phyloP scores from a whole-genome alignment of 2,888 invertebrate species.

The Lycaena phlaeas region DNA sequence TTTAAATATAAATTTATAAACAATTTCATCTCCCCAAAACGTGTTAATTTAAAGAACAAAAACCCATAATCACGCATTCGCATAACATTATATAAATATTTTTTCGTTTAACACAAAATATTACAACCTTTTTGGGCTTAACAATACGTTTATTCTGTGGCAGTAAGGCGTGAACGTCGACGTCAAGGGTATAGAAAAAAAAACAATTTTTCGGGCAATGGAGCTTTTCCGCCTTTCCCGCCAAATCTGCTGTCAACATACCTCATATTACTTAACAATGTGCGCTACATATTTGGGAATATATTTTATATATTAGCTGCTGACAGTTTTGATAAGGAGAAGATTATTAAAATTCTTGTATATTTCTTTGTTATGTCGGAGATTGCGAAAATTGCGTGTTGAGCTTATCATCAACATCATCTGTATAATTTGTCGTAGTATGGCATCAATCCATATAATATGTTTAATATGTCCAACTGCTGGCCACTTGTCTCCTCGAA shows the following conservation, averaged over 20 bases:
- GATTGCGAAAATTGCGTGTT: too few species aligned
- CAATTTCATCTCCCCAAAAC: too few species aligned
- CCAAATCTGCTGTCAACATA: constrained; percentile 29
- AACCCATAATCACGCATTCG: too few species aligned
- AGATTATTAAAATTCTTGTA: constrained; percentile 27
- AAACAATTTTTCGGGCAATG: constrained; percentile 27
- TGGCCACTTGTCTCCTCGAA: too few species aligned
- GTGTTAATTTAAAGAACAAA: too few species aligned
- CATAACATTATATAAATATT: background rate
- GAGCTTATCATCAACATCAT: too few species aligned
- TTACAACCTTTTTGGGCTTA: constrained; percentile 3
- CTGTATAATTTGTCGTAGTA: too few species aligned
- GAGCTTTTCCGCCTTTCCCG: constrained; percentile 21
- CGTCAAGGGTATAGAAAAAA: constrained; percentile 22
- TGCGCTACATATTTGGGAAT: background rate
- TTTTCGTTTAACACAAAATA: constrained; percentile 3
- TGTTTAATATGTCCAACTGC: too few species aligned
- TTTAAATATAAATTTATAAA: too few species aligned
- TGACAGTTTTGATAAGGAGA: constrained; percentile 22
- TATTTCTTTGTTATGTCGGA: too few species aligned
- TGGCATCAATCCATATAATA: too few species aligned
- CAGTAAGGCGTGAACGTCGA: constrained; percentile 17
- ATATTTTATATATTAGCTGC: constrained; percentile 12
- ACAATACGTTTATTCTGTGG: constrained; percentile 10
- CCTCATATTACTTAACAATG: constrained; percentile 6